Evolutionary conservation across 2,888 invertebrate genomes (phyloP).

Genomic region (Aphrophora alni): DNA sequence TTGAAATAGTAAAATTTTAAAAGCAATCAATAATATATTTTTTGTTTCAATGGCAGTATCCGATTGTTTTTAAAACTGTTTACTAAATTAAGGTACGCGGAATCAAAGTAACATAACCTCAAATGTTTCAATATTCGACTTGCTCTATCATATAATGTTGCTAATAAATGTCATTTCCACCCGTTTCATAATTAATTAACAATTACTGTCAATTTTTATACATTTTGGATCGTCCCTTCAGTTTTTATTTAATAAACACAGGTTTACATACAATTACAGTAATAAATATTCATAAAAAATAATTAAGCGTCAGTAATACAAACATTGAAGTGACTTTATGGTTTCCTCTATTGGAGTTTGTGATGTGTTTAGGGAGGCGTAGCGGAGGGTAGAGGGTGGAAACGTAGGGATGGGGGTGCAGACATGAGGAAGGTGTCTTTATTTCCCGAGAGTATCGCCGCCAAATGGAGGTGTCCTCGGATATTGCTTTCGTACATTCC

Average conservation of each 20-base stretch:
- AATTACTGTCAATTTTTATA: neutral
- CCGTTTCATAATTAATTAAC: neutral
- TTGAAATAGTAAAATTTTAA: too few relatives aligned
- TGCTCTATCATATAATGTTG: too few relatives aligned
- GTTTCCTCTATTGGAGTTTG: neutral
- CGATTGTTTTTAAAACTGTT: too few relatives aligned
- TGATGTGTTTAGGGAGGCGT: neutral
- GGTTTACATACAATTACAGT: neutral
- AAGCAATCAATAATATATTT: too few relatives aligned
- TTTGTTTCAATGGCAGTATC: too few relatives aligned
- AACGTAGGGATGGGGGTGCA: neutral
- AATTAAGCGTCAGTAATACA: neutral
- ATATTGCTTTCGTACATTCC: conserved; percentile 32
- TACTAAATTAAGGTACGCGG: too few relatives aligned
- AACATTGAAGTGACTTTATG: neutral
- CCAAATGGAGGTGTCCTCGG: conserved; percentile 6
- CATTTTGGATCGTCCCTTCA: neutral
- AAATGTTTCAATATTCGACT: too few relatives aligned
- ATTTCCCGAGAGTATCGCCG: conserved; percentile 26
- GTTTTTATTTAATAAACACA: neutral
- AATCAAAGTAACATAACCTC: too few relatives aligned
- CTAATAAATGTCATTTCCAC: neutral
- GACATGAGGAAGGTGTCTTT: conserved; percentile 32
- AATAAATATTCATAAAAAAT: conserved; percentile 5
- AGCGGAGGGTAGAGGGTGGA: neutral